These are phyloP conservation scores for Zoanthus gigantus DNA, from an alignment of 92 coral and sea anemone species.

Conservation along the genomic window DNA sequence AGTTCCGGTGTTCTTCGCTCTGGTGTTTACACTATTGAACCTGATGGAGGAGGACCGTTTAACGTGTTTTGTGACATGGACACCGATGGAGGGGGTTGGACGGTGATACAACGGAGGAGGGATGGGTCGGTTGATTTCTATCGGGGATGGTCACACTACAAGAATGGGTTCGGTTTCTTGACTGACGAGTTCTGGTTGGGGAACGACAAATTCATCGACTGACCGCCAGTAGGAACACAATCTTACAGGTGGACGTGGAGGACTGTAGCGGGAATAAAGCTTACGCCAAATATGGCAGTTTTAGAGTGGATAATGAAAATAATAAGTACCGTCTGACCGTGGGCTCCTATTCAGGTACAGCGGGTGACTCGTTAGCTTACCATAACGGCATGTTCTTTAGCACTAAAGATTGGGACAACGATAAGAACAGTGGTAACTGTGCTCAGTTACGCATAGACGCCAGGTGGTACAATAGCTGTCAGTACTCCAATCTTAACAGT, in stretches of 20 bases:
- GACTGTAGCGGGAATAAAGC: slow-evolving; percentile 43
- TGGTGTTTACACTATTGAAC: slow-evolving; percentile 27
- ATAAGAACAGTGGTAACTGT: background rate
- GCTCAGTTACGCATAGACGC: background rate
- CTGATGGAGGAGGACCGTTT: slow-evolving; percentile 14
- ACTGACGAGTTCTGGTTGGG: slow-evolving; percentile 59
- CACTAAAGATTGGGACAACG: slow-evolving; percentile 38
- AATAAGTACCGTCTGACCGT: slow-evolving; percentile 32
- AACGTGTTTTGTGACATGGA: slow-evolving; percentile 58
- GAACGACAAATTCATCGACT: slow-evolving; percentile 57
- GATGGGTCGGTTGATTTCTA: slow-evolving; percentile 49
- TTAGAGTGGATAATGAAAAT: slow-evolving; percentile 25
- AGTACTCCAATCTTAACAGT: too few species aligned
- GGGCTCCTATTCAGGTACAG: slow-evolving; percentile 45
- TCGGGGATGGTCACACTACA: slow-evolving; percentile 37
- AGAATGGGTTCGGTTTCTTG: slow-evolving; percentile 46
- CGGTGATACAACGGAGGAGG: slow-evolving; percentile 51
- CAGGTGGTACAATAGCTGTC: too few species aligned
- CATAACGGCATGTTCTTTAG: slow-evolving; percentile 12
- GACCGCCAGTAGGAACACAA: slow-evolving; percentile 31
- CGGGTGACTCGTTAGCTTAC: slow-evolving; percentile 24
- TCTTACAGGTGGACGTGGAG: slow-evolving; percentile 50
- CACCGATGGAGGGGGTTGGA: slow-evolving; percentile 57
- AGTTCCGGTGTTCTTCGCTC: background rate
- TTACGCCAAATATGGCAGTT: slow-evolving; percentile 52